These are phyloP conservation scores for Thinocorus orbignyianus DNA, from an alignment of 2,113 vertebrate species.

Conservation along the genomic window DNA sequence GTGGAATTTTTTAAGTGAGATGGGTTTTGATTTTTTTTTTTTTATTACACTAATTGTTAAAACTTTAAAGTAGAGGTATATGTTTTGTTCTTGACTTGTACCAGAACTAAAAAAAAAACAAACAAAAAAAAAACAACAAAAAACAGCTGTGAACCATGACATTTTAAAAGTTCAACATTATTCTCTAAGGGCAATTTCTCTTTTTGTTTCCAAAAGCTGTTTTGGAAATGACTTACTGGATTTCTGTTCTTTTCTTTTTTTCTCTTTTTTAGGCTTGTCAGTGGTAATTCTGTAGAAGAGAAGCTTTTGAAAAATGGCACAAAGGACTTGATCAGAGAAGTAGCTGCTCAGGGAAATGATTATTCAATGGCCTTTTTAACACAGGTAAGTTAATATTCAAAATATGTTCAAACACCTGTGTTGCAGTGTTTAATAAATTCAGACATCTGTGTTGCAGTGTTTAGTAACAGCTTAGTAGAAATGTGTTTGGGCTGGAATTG, in stretches of 20 bases:
- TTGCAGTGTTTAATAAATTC: background rate
- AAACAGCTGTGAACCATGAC: no score
- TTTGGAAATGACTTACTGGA: background rate
- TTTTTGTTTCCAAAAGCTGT: background rate
- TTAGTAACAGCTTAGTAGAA: background rate
- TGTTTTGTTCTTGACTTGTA: background rate
- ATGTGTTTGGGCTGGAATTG: background rate
- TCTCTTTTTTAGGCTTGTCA: slow-evolving; percentile 79
- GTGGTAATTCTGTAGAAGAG: slow-evolving; percentile 93
- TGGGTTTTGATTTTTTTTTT: background rate
- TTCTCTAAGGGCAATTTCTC: background rate
- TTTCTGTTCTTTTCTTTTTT: background rate
- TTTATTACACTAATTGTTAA: background rate
- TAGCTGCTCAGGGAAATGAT: slow-evolving; percentile 91
- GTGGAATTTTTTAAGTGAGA: background rate
- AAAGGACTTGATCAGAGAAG: slow-evolving; percentile 92
- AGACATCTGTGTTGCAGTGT: background rate
- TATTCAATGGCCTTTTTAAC: slow-evolving; percentile 92
- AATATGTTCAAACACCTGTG: background rate
- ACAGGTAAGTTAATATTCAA: slow-evolving; percentile 75
- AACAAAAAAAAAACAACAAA: no score
- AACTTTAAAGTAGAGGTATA: background rate
- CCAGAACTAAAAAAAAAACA: background rate
- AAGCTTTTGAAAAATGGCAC: slow-evolving; percentile 93
- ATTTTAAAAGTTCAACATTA: background rate